phyloP scores from a whole-genome alignment of 2,113 vertebrate species.

The Lipotes vexillifer region DNA sequence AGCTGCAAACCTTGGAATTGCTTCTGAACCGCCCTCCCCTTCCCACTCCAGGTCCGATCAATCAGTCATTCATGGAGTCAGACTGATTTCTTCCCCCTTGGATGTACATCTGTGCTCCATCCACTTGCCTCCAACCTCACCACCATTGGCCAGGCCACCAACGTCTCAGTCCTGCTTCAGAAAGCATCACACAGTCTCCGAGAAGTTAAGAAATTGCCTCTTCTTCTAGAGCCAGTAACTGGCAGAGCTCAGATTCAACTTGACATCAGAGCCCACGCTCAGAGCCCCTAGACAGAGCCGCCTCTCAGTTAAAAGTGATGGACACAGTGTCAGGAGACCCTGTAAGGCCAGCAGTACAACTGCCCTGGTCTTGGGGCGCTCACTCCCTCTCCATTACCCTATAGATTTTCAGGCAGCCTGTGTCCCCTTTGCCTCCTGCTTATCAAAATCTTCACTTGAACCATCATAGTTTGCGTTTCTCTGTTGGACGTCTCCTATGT shows the following conservation, averaged over 20 bases:
- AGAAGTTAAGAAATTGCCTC: neutral
- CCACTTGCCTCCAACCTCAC: rapidly evolving
- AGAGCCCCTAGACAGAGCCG: rapidly evolving
- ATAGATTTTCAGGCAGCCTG: rapidly evolving
- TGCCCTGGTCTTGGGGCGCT: too few relatives aligned
- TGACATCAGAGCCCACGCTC: neutral
- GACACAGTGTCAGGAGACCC: rapidly evolving
- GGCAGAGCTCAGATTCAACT: too few relatives aligned
- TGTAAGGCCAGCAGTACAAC: neutral
- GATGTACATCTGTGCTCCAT: rapidly evolving
- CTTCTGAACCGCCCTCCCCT: rapidly evolving
- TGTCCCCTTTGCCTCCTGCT: neutral
- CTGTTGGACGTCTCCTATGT: neutral
- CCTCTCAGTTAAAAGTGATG: neutral
- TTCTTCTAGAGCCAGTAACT: neutral
- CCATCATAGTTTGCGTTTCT: rapidly evolving
- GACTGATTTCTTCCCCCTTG: neutral
- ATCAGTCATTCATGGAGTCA: neutral
- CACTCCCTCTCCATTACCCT: too few relatives aligned
- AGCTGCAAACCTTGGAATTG: neutral
- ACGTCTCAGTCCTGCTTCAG: neutral
- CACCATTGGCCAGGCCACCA: rapidly evolving
- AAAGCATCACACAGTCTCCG: neutral
- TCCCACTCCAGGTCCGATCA: neutral
- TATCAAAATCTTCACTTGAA: rapidly evolving